These are phyloP conservation scores for Leptopilina drosophilae DNA, from an alignment of 2,888 invertebrate species.

Conservation along the genomic window DNA sequence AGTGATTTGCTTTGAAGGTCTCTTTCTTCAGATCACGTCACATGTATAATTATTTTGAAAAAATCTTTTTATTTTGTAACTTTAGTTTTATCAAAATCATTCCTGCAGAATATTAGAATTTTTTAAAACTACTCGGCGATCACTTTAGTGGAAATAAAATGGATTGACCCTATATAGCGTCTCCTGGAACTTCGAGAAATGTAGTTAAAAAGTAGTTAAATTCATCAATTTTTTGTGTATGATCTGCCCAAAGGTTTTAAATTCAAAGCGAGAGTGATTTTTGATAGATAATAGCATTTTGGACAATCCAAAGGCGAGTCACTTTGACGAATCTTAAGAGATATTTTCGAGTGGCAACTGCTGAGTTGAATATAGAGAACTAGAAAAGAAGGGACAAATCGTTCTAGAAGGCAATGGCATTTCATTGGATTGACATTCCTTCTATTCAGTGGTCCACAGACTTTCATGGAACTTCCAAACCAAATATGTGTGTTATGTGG, in stretches of 20 bases:
- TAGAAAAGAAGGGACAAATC: slow-evolving; percentile 52
- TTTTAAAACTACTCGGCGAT: no score
- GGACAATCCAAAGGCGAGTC: slow-evolving; percentile 41
- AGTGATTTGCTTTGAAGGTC: no score
- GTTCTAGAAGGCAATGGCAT: slow-evolving; percentile 46
- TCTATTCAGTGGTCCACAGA: slow-evolving; percentile 45
- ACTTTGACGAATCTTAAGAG: slow-evolving; percentile 50
- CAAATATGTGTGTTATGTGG: slow-evolving; percentile 49
- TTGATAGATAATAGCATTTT: slow-evolving; percentile 43
- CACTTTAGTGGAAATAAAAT: no score
- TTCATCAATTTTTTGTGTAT: not conserved
- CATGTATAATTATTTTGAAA: no score
- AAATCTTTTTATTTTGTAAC: no score
- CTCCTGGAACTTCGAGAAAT: no score
- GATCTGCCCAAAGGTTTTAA: slow-evolving; percentile 24
- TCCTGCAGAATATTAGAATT: no score
- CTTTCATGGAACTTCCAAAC: slow-evolving; percentile 50
- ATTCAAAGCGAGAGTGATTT: slow-evolving; percentile 41
- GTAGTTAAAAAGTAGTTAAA: no score
- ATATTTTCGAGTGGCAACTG: slow-evolving; percentile 33
- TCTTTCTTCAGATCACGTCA: no score
- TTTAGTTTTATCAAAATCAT: no score
- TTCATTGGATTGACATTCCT: slow-evolving; percentile 49
- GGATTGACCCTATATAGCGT: no score
- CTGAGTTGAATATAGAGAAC: slow-evolving; percentile 21